A percentile compares a stretch with the other conserved stretches of the same genome.
phyloP scores from a whole-genome alignment of 2,888 invertebrate species.

The Kuschelorhynchus macadamiae region DNA sequence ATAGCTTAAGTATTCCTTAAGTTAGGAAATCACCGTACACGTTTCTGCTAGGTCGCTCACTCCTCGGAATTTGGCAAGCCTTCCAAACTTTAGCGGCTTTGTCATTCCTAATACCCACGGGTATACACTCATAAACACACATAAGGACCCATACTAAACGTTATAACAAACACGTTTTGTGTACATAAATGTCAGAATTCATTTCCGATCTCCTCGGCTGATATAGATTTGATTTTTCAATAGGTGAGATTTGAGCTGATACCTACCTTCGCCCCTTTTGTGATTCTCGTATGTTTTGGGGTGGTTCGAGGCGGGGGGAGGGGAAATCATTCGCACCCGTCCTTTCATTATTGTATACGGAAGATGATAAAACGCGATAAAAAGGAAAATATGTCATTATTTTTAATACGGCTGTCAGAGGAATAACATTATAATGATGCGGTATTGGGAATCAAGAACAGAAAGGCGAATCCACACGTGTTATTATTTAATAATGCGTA shows the following conservation, averaged over 20 bases:
- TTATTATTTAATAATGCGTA: slow-evolving; percentile 14
- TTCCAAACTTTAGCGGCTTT: background rate
- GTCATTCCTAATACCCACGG: slow-evolving; percentile 4
- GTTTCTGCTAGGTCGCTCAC: too few relatives aligned
- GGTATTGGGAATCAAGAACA: slow-evolving; percentile 16
- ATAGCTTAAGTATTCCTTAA: too few relatives aligned
- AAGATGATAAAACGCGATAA: slow-evolving; percentile 39
- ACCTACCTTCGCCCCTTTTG: slow-evolving; percentile 40
- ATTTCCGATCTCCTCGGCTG: slow-evolving; percentile 65
- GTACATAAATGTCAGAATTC: slow-evolving; percentile 63
- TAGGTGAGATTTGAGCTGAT: slow-evolving; percentile 58
- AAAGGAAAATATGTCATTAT: slow-evolving; percentile 41
- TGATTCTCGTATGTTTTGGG: slow-evolving; percentile 26
- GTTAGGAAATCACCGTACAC: too few relatives aligned
- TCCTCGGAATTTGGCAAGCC: too few relatives aligned
- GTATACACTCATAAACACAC: slow-evolving; percentile 5
- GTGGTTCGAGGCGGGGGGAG: slow-evolving; percentile 5
- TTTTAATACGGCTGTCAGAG: slow-evolving; percentile 32
- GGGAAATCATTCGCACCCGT: slow-evolving; percentile 17
- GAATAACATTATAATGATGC: slow-evolving; percentile 38
- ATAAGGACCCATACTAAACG: slow-evolving; percentile 16
- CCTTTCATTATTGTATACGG: slow-evolving; percentile 38
- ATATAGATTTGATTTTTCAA: slow-evolving; percentile 65
- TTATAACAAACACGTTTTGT: slow-evolving; percentile 43
- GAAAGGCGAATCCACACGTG: slow-evolving; percentile 26